Conservation (phyloP, 2,113 vertebrate species). For the Pionites leucogaster region DNA sequence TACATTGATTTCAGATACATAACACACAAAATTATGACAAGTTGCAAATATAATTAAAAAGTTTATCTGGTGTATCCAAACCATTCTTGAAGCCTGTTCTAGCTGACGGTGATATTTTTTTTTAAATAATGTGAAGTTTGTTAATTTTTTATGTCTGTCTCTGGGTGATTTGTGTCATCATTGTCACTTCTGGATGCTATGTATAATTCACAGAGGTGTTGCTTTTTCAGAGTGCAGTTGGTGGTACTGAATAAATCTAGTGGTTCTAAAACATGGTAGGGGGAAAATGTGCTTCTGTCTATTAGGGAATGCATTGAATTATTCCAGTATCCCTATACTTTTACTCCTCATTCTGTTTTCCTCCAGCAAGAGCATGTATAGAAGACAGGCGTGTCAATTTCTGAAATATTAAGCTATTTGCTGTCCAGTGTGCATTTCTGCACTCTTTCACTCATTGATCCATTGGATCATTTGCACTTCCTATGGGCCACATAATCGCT, state of each 20-base stretch:
- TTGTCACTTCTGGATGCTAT: background rate
- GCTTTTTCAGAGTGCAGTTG: background rate
- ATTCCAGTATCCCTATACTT: background rate
- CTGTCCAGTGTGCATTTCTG: background rate
- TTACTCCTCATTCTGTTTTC: background rate
- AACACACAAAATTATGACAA: background rate
- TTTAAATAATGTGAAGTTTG: background rate
- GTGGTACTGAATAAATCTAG: background rate
- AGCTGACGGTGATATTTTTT: background rate
- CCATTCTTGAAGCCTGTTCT: background rate
- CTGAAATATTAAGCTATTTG: background rate
- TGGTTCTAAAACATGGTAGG: background rate
- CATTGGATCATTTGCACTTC: background rate
- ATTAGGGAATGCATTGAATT: background rate
- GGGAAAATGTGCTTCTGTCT: background rate
- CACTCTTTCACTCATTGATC: background rate
- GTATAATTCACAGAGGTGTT: background rate
- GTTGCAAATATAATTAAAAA: constrained; percentile 14
- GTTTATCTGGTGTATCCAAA: background rate
- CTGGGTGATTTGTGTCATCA: background rate
- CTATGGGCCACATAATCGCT: background rate
- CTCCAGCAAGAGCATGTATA: background rate
- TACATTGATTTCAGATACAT: constrained; percentile 4
- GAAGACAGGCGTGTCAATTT: background rate
- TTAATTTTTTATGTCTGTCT: background rate